Base-by-base conservation (phyloP, 30 jellyfish, hydroid and myxozoan genomes). In the Pseudorhiza aurosa region DNA sequence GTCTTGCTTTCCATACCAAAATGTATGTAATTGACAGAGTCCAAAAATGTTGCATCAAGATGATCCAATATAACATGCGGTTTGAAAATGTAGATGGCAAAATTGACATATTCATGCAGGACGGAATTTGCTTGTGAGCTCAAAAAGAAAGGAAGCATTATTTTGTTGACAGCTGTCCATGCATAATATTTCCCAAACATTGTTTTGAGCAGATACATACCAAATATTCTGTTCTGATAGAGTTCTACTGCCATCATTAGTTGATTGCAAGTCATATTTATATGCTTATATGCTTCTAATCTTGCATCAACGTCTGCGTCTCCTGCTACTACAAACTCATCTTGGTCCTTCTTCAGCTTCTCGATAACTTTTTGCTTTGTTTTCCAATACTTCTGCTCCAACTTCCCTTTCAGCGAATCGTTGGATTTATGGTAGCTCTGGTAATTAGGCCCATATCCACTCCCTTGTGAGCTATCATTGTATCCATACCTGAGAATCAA, bases 251-350 rank as follows among this genome's bases (percentile, higher is more conserved):
- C 98, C 31, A 95, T 21, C 97, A 93, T 93, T 21, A 93, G 89
- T 39, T 93, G 98, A 18, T 70, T 58, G 58, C 97, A 93, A 12
- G 98, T 93, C 59, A 75, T 30, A 28, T 86, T 80, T 24, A 93
- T 93, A 56, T 93, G 98, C 49, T 75, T 87, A 68, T 87, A 93
- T 17, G 98, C 98, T 88, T 93, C 98, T 53, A 93, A 44, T 53
- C 98, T 60, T 11, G 96, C 92, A 80, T 93, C 98, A 9, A 93
- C 98, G 45, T 93, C 98, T 0, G 98, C 98, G 86, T 93, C 98
- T 6, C 98, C 98, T 60, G 98, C 98, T 58, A 93, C 94, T 35
- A 93, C 98, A 86, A 65, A 82, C 40, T 93, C 98, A 93, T 93
- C 98, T 50, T 93, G 98, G 63, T 73, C 95, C 65, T 93, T 93